Evolutionary conservation across 2,888 invertebrate genomes (phyloP), one percentile per base, ranked within the genome.

Genomic region (Seira ritae): DNA sequence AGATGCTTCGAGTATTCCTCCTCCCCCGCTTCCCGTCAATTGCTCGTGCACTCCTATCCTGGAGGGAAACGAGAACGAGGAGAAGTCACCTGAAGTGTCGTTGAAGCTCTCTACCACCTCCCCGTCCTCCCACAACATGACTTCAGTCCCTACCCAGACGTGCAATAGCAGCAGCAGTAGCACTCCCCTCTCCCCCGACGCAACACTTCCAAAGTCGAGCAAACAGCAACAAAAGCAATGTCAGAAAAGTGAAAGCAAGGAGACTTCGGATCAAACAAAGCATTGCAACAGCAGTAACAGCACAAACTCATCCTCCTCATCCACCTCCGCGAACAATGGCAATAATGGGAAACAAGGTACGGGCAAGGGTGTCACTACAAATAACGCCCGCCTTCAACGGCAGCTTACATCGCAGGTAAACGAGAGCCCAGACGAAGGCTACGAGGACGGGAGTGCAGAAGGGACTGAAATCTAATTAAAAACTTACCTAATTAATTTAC

Each of bases 351-450:
- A 75, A 37, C 69, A 80, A 62, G 50, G 22, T 37, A 75, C 70
- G 46, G 77, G 77, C 69, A 72, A 77, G 46, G 81, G 46, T 71
- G 60, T 68, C 69, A 73, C 74, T 55, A 55, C 70, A 50, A 60
- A 65, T 15, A 86, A 84, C 55, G 80, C 86, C n/a, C 62, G 88
- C 78, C 87, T 88, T 66, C 88, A 89, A 55, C 85, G 88, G 8
- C 87, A 88, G 73, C 74, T 87, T 60, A 87, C 85, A 10, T 83
- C 86, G 15, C 86, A 86, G 84, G 86, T 87, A 50, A 92, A 87
- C 19, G 96, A 96, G 90, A 96, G 96, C 91, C 96, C 96, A 50
- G 96, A 96, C 90, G 96, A 96, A 91, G 96, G 96, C 19, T 96
- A 96, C 91, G 96, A 95, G 76, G 96, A 96, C 55, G 96, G 96